Evolutionary conservation across 2,888 invertebrate genomes (phyloP).

Genomic region (Tetragonisca angustula): DNA sequence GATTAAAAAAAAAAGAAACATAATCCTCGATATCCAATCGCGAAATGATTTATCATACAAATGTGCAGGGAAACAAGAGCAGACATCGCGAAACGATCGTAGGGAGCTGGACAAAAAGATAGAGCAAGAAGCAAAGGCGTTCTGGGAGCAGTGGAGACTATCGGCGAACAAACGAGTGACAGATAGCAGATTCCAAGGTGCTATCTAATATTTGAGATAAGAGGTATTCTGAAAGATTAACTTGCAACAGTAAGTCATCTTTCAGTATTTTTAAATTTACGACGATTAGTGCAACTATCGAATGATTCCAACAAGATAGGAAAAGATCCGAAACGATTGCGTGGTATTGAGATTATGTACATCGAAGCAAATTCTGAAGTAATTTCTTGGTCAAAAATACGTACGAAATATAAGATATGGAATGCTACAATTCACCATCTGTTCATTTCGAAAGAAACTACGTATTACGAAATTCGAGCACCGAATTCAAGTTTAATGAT

Average conservation of each 20-base stretch:
- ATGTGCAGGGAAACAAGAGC: constrained; percentile 5
- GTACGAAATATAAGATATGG: too few relatives aligned
- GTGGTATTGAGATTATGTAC: too few relatives aligned
- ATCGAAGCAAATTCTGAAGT: too few relatives aligned
- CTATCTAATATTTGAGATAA: too few relatives aligned
- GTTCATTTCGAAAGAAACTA: too few relatives aligned
- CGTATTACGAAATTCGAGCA: too few relatives aligned
- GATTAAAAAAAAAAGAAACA: neutral
- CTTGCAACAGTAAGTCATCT: neutral
- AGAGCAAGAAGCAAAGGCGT: neutral
- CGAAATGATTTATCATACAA: neutral
- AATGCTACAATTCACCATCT: too few relatives aligned
- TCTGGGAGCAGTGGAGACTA: constrained; percentile 50
- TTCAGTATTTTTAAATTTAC: neutral
- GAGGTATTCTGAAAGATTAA: too few relatives aligned
- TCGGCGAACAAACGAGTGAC: constrained; percentile 9
- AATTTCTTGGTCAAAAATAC: too few relatives aligned
- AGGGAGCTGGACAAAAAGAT: constrained; percentile 34
- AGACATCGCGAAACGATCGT: constrained; percentile 2
- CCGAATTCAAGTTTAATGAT: neutral
- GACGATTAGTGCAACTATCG: neutral
- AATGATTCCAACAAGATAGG: too few relatives aligned
- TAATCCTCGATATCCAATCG: neutral
- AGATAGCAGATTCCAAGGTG: too few relatives aligned
- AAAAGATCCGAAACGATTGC: too few relatives aligned